Conservation (phyloP, 2,113 vertebrate species). For the Poecile atricapillus region DNA sequence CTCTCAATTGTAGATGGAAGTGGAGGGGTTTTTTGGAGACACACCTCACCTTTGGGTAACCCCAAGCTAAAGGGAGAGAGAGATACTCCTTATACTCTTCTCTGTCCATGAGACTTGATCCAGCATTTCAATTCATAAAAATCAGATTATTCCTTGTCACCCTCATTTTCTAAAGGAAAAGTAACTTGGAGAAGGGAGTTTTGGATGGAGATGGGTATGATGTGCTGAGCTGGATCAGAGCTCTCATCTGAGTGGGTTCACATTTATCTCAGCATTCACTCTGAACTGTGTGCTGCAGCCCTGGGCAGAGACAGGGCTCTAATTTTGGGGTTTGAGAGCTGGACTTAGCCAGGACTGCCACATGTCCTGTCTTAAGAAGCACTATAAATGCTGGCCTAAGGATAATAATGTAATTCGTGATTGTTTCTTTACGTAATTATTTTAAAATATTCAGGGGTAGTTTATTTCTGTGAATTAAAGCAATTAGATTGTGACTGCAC, state of each 20-base stretch:
- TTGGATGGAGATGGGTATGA: neutral
- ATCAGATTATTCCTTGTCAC: neutral
- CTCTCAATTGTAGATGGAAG: neutral
- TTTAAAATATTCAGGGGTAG: neutral
- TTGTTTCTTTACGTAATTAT: neutral
- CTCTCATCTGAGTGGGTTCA: neutral
- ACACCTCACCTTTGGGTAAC: neutral
- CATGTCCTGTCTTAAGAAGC: neutral
- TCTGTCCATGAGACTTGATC: neutral
- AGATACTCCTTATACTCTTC: fast-evolving
- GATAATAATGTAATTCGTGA: neutral
- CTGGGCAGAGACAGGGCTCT: neutral
- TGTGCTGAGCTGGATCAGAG: neutral
- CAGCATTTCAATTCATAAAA: neutral
- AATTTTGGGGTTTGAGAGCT: neutral
- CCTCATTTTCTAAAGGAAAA: neutral
- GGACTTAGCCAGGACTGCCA: neutral
- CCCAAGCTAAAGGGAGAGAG: neutral
- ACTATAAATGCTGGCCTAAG: neutral
- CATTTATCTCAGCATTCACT: neutral
- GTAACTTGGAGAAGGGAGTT: neutral
- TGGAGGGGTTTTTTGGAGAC: neutral
- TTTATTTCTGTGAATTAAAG: neutral
- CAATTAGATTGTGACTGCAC: neutral
- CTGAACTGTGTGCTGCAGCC: neutral